Percentiles rank a stretch among this genome's conserved stretches.
phyloP scores from a whole-genome alignment of 2,888 invertebrate species.

The Caenorhabditis wallacei region DNA sequence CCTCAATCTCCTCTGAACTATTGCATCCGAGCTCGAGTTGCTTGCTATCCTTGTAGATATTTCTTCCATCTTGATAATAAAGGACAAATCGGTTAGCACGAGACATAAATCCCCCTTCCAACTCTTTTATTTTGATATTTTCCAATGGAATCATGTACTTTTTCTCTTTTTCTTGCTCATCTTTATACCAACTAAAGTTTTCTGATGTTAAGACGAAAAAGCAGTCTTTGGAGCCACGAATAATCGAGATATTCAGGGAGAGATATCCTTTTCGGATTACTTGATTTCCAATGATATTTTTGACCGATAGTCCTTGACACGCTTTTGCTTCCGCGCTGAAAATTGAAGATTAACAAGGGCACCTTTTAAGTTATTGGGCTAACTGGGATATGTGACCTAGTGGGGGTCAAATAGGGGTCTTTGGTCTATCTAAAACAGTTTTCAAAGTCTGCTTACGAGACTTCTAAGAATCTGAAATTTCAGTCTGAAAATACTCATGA shows the following conservation, averaged over 20 bases:
- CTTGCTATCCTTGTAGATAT: constrained; percentile 91
- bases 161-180: constrained; percentile 99
- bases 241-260: constrained; percentile 98
- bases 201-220: constrained; percentile 99
- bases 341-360: constrained; percentile 5
- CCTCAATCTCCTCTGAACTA: constrained; percentile 90
- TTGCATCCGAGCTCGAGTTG: constrained; percentile 98
- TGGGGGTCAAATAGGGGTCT: no score
- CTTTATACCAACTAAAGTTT: constrained; percentile 98
- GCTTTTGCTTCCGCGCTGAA: constrained; percentile 92
- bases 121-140: constrained; percentile 95
- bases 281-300: constrained; percentile 94
- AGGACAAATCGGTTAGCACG: constrained; percentile 97
- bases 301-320: constrained; percentile 86
- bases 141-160: constrained; percentile 99
- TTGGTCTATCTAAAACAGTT: no score
- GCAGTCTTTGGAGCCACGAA: constrained; percentile 99
- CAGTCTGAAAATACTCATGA: no score
- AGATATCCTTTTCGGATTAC: constrained; percentile 92
- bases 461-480: no score
- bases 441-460: no score
- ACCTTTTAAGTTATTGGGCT: no score
- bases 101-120: constrained; percentile 96
- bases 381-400: no score
- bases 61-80: constrained; percentile 96